These are phyloP conservation scores for human DNA, from an alignment of 2,113 vertebrate species.

Conservation along the genomic window DNA sequence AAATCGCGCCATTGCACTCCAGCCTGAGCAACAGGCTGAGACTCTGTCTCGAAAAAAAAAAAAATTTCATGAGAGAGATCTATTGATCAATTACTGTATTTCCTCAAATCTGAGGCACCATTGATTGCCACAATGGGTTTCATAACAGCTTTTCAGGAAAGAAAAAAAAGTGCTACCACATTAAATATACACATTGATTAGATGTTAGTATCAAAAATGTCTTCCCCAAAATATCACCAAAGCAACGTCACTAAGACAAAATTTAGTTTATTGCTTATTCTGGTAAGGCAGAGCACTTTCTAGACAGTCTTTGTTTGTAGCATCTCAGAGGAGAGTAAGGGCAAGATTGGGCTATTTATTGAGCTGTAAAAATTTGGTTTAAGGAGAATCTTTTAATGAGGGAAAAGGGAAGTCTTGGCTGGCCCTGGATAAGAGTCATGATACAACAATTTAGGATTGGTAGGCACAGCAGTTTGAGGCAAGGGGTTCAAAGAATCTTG, in stretches of 20 bases:
- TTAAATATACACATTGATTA: neutral
- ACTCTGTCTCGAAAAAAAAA: no score
- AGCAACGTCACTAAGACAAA: neutral
- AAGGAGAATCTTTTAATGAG: neutral
- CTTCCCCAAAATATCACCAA: neutral
- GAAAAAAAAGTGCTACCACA: neutral
- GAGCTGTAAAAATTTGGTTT: neutral
- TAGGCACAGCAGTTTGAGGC: neutral
- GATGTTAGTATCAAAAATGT: neutral
- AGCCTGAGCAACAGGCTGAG: no score
- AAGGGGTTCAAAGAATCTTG: neutral
- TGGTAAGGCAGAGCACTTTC: neutral
- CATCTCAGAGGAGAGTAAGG: neutral
- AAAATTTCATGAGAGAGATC: neutral
- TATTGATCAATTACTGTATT: neutral
- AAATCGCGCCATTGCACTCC: no score
- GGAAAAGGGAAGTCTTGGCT: neutral
- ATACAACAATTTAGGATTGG: neutral
- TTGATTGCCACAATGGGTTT: slow-evolving; percentile 9
- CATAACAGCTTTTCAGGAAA: neutral
- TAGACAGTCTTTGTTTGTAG: neutral
- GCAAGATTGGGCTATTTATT: neutral
- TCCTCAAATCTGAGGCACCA: neutral
- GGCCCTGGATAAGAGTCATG: neutral
- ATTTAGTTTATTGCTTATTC: neutral